Percentiles rank a stretch among this genome's conserved stretches.
These are phyloP conservation scores for Brachionus plicatilis DNA, from an alignment of 1,140 invertebrate genomes.

Conservation along the genomic window DNA sequence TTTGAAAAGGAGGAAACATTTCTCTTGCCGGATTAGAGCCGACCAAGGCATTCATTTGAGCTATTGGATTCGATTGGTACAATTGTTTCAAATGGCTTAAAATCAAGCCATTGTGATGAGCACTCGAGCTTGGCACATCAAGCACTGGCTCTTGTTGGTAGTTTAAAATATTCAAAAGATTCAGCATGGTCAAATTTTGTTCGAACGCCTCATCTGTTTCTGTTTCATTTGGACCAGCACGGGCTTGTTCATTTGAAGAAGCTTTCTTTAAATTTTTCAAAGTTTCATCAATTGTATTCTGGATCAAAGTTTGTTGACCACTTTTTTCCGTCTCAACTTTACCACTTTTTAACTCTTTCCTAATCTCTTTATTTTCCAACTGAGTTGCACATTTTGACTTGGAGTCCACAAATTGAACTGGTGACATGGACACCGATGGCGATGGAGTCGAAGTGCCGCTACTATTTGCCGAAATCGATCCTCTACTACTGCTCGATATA, in stretches of 20 bases:
- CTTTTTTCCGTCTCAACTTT: not conserved
- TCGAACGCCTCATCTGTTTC: not conserved
- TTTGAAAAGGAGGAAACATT: not conserved
- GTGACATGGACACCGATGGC: not conserved
- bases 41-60: not conserved
- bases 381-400: not conserved
- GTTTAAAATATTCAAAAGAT: slow-evolving; percentile 1
- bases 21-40: not conserved
- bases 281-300: slow-evolving; percentile 11
- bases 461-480: not conserved
- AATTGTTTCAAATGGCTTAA: not conserved
- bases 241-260: not conserved
- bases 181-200: not conserved
- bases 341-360: not conserved
- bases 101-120: not conserved
- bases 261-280: not conserved
- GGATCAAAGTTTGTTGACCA: not conserved
- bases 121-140: not conserved
- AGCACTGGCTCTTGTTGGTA: not conserved
- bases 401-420: not conserved
- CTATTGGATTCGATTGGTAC: not conserved
- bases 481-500: slow-evolving; percentile 4
- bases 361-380: not conserved
- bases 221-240: not conserved
- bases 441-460: slow-evolving; percentile 26